phyloP scores from a whole-genome alignment of 2,113 vertebrate species.

The Tympanuchus pallidicinctus region DNA sequence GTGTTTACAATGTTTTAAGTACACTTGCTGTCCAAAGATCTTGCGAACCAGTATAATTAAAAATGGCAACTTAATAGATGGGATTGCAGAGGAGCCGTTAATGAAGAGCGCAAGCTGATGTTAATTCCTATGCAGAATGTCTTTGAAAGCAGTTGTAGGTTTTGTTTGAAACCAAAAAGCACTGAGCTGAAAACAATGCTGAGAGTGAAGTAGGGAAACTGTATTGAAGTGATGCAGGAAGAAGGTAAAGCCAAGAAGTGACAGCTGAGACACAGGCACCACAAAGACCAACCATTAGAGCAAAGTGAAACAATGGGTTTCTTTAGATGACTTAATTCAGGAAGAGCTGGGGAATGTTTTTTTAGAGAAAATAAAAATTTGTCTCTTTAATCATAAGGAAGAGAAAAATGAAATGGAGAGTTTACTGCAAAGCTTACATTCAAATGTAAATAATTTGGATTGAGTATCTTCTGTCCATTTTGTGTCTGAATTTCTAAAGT shows the following conservation, averaged over 20 bases:
- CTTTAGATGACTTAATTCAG: not conserved
- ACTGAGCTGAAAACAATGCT: not conserved
- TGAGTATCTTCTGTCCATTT: not conserved
- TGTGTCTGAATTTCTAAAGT: not conserved
- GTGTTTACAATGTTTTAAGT: not conserved
- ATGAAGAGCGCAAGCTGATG: not conserved
- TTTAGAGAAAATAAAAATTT: not conserved
- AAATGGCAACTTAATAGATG: not conserved
- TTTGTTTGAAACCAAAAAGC: not conserved
- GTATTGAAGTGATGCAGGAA: not conserved
- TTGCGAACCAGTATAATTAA: slow-evolving; percentile 15
- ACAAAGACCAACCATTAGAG: not conserved
- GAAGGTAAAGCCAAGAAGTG: not conserved
- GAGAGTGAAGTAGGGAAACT: not conserved
- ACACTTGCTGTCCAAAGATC: not conserved
- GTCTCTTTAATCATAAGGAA: not conserved
- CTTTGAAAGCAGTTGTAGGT: not conserved
- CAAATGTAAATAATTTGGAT: not conserved
- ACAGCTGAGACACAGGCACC: not conserved
- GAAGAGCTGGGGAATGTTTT: not conserved
- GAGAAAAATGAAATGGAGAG: not conserved
- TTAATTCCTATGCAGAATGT: not conserved
- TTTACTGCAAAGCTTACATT: not conserved
- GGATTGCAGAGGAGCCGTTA: not conserved
- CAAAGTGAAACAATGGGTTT: not conserved